Evolutionary conservation across 2,113 vertebrate species (phyloP), one percentile per base, ranked within the genome.

Genomic region (Poeciliopsis retropinna): DNA sequence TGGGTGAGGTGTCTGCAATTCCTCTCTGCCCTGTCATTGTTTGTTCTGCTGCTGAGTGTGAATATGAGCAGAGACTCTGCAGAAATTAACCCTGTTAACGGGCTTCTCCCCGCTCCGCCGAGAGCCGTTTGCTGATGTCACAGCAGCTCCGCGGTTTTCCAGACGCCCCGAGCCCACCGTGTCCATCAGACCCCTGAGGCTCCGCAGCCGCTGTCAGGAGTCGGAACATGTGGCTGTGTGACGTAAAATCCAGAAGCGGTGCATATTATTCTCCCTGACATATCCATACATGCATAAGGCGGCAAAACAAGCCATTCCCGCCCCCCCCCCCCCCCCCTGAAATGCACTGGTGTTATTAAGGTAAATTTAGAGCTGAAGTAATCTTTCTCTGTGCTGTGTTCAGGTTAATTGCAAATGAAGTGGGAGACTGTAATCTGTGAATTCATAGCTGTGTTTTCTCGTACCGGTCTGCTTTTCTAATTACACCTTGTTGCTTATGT

Each of bases 1-100:
- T 87, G 92, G 91, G 92, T 92, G 92, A 94, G 92, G 93, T 94
- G 93, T 93, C 93, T 91, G 89, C 88, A 92, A 91, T 91, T 90
- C 92, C 90, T 92, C 92, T 91, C 92, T 83, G n/a, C 91, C 92
- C 90, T 89, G 90, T 89, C 90, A 89, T 92, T 92, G 93, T 95
- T 94, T 93, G 90, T 88, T 93, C 91, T 94, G 89, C 91, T 91
- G 92, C 83, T 91, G 74, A 85, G 88, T 87, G 91, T 93, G 93
- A 94, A 94, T 92, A 76, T 92, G 91, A 92, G 86, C 88, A 89
- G 90, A 93, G 85, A 76, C 86, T 69, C 66, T 71, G 81, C 88
- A 88, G 82, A 91, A 88, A 88, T 75, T 70, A 47, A 75, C 70
- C 74, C 75, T 32, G 61, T 86, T 88, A 86, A 30, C 87, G 78